These are phyloP conservation scores for Dynastes grantii DNA, from an alignment of 2,888 invertebrate genomes.

Conservation along the genomic window DNA sequence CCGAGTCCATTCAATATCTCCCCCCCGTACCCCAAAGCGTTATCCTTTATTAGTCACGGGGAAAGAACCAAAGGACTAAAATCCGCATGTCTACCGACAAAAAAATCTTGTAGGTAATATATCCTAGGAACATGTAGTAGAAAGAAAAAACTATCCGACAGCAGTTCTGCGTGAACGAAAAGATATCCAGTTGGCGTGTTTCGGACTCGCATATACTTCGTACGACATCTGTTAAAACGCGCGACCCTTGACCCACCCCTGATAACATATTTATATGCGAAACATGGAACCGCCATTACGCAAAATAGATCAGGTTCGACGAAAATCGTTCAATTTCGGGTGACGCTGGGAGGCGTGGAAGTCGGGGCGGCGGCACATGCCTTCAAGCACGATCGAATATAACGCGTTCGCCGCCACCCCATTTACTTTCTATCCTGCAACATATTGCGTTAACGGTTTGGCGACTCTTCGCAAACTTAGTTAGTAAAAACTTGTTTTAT, in stretches of 20 bases:
- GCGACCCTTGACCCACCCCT: conserved; percentile 39
- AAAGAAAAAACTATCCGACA: conserved; percentile 22
- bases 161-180: conserved; percentile 18
- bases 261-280: conserved; percentile 51
- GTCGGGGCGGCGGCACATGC: conserved; percentile 14
- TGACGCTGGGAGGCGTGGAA: background rate
- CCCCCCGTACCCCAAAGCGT: background rate
- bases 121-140: conserved; percentile 7
- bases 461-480: conserved; percentile 40
- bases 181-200: conserved; percentile 27
- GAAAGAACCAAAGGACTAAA: background rate
- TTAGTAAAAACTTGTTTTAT: conserved; percentile 44
- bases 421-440: conserved; percentile 36
- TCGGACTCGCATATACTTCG: conserved; percentile 24
- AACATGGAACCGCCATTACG: conserved; percentile 50
- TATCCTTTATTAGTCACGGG: background rate
- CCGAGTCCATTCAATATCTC: background rate
- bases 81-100: background rate
- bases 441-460: conserved; percentile 45
- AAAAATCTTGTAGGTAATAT: conserved; percentile 1
- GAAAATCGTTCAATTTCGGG: conserved; percentile 33
- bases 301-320: conserved; percentile 48
- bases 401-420: conserved; percentile 22
- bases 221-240: conserved; percentile 42
- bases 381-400: conserved; percentile 22